Base-by-base conservation (phyloP, 2,113 vertebrate species). In the Bufo bufo region DNA sequence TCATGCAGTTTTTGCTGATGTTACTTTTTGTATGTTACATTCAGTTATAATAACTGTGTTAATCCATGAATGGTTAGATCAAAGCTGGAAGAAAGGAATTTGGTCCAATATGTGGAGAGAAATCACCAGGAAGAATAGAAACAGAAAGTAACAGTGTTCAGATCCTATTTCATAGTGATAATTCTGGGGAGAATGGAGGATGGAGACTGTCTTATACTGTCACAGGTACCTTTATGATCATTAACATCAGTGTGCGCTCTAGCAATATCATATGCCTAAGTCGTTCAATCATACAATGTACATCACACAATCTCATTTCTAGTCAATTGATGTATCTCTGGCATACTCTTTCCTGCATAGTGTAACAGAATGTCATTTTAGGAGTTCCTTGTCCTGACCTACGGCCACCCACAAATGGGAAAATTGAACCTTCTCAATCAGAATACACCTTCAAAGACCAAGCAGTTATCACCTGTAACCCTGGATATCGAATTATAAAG, bases 371-470 rank as follows among this genome's bases (percentile, higher is more conserved):
- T 83, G 20, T 83, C 45, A 54, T 84, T 77, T 91, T 91, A 98
- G 97, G 97, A 90, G 96, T 94, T 8, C 92, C 93, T 0, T 99
- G 98, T 71, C 93, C 94, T 1, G 85, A 90, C 16, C 94, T 95
- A 66, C 90, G 93, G 49, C 90, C 92, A 3, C 96, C 95, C 0
- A 87, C 91, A 50, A 93, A 97, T 17, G 94, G 95, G 56, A 93
- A 95, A 92, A 93, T 98, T 0, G 96, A 95, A 82, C 97, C 98
- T 4, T 83, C 93, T 77, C 97, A 97, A 92, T 92, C 95, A 82
- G 94, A 94, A 6, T 99, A 98, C 90, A 96, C 91, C 69, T 99
- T 98, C 90, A 98, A 96, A 93, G 97, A 99, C 89, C 97, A 99
- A 88, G 89, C 96, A 85, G 93, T 97, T 61, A 87, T 99, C 92